Percentiles rank a stretch among this genome's conserved stretches.
Conservation (phyloP, 1,140 invertebrate species). For the Hermetia illucens region DNA sequence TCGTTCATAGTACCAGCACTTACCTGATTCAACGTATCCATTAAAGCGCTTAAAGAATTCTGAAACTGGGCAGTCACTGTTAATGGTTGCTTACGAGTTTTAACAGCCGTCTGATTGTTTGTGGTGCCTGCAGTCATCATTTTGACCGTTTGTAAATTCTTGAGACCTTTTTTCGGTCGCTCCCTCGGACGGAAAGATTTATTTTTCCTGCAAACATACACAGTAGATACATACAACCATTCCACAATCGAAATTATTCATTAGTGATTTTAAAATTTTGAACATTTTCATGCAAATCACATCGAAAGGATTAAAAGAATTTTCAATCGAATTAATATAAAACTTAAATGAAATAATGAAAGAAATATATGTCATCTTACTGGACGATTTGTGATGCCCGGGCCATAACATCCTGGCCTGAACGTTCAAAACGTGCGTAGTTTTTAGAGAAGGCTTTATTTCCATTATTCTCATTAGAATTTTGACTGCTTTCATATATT, state of each 20-base stretch:
- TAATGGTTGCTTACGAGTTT: constrained; percentile 69
- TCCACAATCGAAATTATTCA: not conserved
- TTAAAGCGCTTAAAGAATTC: constrained; percentile 75
- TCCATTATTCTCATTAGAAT: not conserved
- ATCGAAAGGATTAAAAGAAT: too few relatives aligned
- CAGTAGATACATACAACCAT: not conserved
- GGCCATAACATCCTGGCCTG: constrained; percentile 43
- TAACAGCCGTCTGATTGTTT: constrained; percentile 34
- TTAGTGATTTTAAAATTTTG: not conserved
- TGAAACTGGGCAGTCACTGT: constrained; percentile 92
- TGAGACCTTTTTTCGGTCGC: constrained; percentile 62
- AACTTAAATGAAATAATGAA: constrained; percentile 3
- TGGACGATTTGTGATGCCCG: constrained; percentile 71
- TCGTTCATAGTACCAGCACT: not conserved
- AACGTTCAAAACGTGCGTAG: constrained; percentile 1
- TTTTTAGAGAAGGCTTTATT: constrained; percentile 4
- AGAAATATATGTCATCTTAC: constrained; percentile 33
- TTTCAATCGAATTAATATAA: too few relatives aligned
- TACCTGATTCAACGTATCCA: constrained; percentile 79
- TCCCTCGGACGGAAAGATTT: constrained; percentile 74
- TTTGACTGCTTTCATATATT: constrained; percentile 3
- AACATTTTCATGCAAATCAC: not conserved
- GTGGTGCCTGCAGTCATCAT: constrained; percentile 44
- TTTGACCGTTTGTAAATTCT: constrained; percentile 82
- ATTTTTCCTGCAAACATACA: constrained; percentile 57